Conservation (phyloP, 2,113 vertebrate genomes). For the Pteruthius melanotis region DNA sequence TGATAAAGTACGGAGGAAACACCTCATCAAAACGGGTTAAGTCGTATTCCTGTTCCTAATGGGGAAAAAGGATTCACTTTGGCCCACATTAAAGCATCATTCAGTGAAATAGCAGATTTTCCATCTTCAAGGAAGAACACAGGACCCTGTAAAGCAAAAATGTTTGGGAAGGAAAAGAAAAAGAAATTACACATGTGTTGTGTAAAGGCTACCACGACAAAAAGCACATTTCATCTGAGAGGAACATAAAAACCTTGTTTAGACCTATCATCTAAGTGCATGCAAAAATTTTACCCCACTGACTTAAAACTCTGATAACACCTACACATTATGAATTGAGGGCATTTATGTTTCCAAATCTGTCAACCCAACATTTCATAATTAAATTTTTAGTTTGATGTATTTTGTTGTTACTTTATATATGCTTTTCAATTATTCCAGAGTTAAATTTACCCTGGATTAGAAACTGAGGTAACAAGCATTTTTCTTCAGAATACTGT, state of each 20-base stretch:
- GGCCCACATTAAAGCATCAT: slow-evolving; percentile 98
- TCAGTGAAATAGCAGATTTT: slow-evolving; percentile 91
- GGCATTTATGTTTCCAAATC: background rate
- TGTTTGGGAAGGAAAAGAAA: background rate
- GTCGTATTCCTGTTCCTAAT: slow-evolving; percentile 90
- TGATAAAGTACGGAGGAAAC: background rate
- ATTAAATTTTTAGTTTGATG: background rate
- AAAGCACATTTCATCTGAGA: background rate
- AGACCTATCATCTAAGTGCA: background rate
- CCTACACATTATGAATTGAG: background rate
- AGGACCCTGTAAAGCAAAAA: slow-evolving; percentile 79
- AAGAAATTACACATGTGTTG: background rate
- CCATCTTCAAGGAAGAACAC: slow-evolving; percentile 94
- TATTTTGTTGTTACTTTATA: background rate
- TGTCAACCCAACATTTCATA: background rate
- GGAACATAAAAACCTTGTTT: background rate
- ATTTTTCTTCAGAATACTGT: background rate
- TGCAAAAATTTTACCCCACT: background rate
- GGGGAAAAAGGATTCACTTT: slow-evolving; percentile 98
- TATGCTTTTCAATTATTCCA: background rate
- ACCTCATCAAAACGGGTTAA: slow-evolving; percentile 90
- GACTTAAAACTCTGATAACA: background rate
- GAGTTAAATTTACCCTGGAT: background rate
- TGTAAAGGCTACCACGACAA: background rate
- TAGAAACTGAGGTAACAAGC: background rate